Evolutionary conservation across 2,797 vertebrate genomes (phyloP), one percentile per base, ranked within the genome.

Genomic region (Chaetophractus vellerosus): DNA sequence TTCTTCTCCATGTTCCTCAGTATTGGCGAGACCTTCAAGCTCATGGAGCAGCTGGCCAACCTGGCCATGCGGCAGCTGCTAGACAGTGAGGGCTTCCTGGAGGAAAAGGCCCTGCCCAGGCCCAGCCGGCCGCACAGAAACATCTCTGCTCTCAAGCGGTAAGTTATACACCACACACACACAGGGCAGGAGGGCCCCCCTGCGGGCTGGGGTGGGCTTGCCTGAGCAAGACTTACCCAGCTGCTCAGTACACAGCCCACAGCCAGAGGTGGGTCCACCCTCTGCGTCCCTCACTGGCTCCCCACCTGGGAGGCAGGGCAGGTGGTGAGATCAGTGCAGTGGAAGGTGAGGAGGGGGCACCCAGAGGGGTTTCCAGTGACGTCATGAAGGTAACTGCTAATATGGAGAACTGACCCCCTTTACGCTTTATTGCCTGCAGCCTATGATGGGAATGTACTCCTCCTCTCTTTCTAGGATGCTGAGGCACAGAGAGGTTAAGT

Each of bases 1-100:
- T 99, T 99, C 98, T 99, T 99, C 98, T 99, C 99, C 96, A 99
- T 99, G 99, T 99, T 99, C 98, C 99, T 99, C 87, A 99, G 99
- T 98, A 99, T 99, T 96, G 98, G 98, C 0, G 99, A 99, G 98
- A 99, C 99, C 21, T 99, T 99, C 98, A 99, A 99, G 96, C 98
- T 99, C 86, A 99, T 99, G 99, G 99, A 99, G 97, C 99, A 99
- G 98, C 98, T 99, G 61, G 99, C 99, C 96, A 99, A 99, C 98
- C 99, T 99, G 31, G 99, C 99, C 33, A 99, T 99, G 99, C 97
- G 99, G 38, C 99, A 99, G 97, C 98, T 99, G 0, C 98, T 99
- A 28, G 99, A 99, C 98, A 99, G 99, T 0, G 99, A 99, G 96
- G 98, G 98, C n/a, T 99, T 99, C 75, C 98, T 99, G 0, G 99